phyloP scores from a whole-genome alignment of 1,140 invertebrate genomes.

The Matsumurasca onukii region DNA sequence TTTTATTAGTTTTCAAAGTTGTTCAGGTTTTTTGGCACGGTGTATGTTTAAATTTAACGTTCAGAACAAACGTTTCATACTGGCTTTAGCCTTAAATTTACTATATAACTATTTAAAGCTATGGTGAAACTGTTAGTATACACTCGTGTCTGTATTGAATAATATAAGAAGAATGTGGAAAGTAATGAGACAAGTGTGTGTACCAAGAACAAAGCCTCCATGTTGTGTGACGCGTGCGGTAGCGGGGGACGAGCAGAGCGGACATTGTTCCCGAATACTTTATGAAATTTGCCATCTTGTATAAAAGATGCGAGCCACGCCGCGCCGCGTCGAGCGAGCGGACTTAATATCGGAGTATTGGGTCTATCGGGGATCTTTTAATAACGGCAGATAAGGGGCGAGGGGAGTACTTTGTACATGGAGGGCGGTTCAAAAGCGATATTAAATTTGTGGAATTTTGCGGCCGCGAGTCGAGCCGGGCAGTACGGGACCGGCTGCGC shows the following conservation, averaged over 20 bases:
- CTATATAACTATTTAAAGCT: too few relatives aligned
- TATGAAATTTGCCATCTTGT: conserved; percentile 25
- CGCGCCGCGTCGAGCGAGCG: neutral
- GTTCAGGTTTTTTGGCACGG: too few relatives aligned
- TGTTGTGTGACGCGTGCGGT: neutral
- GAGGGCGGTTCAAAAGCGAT: conserved; percentile 33
- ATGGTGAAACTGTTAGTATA: too few relatives aligned
- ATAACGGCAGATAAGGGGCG: neutral
- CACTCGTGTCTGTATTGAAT: too few relatives aligned
- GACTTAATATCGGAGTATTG: conserved; percentile 8
- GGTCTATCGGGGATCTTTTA: conserved; percentile 26
- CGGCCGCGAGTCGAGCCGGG: conserved; percentile 25
- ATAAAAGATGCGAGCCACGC: conserved; percentile 12
- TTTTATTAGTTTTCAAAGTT: too few relatives aligned
- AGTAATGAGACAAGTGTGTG: too few relatives aligned
- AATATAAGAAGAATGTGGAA: too few relatives aligned
- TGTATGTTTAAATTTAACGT: too few relatives aligned
- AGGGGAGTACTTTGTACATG: conserved; percentile 13
- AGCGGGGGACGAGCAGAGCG: neutral
- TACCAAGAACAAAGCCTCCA: too few relatives aligned
- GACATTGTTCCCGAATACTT: conserved; percentile 8
- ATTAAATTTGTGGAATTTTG: conserved; percentile 43
- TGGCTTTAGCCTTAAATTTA: too few relatives aligned
- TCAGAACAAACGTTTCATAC: too few relatives aligned
- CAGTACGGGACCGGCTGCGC: neutral